Evolutionary conservation across 2,797 vertebrate genomes (phyloP).

Genomic region (Acrossocheilus wenchowensis): DNA sequence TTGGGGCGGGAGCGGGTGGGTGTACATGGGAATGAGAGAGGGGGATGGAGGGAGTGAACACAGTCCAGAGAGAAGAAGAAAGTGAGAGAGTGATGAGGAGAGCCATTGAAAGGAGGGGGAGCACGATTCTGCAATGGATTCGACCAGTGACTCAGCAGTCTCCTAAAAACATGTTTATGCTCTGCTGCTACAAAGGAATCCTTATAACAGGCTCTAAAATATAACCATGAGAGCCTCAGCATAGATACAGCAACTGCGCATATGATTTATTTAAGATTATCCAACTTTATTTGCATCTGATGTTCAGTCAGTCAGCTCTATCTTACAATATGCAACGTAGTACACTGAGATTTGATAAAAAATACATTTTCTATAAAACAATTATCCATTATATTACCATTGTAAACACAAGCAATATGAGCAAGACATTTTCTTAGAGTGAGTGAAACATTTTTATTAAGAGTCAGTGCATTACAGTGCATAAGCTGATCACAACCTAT

Average conservation of each 20-base stretch:
- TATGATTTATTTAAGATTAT: constrained; percentile 15
- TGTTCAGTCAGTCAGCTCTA: not conserved
- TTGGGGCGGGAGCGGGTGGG: constrained; percentile 58
- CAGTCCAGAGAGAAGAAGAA: constrained; percentile 7
- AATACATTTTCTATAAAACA: not conserved
- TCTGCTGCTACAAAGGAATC: constrained; percentile 48
- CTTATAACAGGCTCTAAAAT: constrained; percentile 14
- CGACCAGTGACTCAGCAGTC: constrained; percentile 77
- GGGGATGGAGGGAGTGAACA: constrained; percentile 12
- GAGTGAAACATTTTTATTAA: not conserved
- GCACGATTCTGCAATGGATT: constrained; percentile 63
- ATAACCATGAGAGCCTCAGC: constrained; percentile 31
- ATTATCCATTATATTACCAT: not conserved
- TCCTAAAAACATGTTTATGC: constrained; percentile 58
- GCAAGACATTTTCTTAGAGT: not conserved
- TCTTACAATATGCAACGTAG: constrained; percentile 5
- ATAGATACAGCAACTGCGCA: constrained; percentile 46
- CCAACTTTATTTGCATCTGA: not conserved
- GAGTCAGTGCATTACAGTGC: not conserved
- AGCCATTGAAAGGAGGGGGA: constrained; percentile 62
- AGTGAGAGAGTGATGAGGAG: constrained; percentile 26
- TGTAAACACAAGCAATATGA: not conserved
- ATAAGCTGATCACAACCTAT: not conserved
- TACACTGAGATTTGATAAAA: not conserved
- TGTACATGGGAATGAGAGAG: constrained; percentile 36